These are phyloP conservation scores for Onychostoma macrolepis DNA, from an alignment of 2,113 vertebrate genomes.

Conservation along the genomic window DNA sequence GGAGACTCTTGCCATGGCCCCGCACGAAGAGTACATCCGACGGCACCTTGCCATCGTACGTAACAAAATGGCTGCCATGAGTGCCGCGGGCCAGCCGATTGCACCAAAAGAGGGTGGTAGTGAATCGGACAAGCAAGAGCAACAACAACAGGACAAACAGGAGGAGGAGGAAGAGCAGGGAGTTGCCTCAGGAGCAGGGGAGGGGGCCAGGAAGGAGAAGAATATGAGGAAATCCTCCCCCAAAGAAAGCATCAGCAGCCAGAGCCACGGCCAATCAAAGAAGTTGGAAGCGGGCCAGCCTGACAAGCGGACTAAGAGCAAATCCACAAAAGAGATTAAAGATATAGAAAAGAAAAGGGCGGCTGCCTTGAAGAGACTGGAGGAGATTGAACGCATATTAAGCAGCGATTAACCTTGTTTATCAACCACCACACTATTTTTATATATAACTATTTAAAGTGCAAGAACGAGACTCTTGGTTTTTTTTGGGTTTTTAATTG, in stretches of 20 bases:
- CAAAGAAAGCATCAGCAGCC: slow-evolving; percentile 60
- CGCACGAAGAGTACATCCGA: slow-evolving; percentile 93
- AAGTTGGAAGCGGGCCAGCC: slow-evolving; percentile 72
- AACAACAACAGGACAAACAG: slow-evolving; percentile 44
- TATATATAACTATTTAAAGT: slow-evolving; percentile 58
- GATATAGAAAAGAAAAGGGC: slow-evolving; percentile 96
- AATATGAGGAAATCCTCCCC: slow-evolving; percentile 77
- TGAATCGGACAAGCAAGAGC: slow-evolving; percentile 38
- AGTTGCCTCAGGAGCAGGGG: slow-evolving; percentile 50
- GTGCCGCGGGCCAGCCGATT: slow-evolving; percentile 72
- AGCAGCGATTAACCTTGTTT: slow-evolving; percentile 85
- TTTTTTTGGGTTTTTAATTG: slow-evolving; percentile 20
- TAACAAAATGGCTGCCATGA: slow-evolving; percentile 88
- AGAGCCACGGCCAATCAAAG: slow-evolving; percentile 70
- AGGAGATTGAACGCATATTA: slow-evolving; percentile 98
- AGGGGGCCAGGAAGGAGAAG: slow-evolving; percentile 73
- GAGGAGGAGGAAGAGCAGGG: slow-evolving; percentile 67
- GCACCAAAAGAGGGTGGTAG: slow-evolving; percentile 60
- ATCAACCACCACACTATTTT: slow-evolving; percentile 66
- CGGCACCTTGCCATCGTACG: slow-evolving; percentile 93
- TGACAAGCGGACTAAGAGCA: slow-evolving; percentile 81
- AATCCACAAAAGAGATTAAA: slow-evolving; percentile 91
- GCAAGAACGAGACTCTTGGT: slow-evolving; percentile 33
- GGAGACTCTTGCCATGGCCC: slow-evolving; percentile 90
- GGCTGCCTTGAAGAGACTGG: slow-evolving; percentile 95